Conservation (phyloP, 1,140 invertebrate species). For the Himalopsyche phryganea region DNA sequence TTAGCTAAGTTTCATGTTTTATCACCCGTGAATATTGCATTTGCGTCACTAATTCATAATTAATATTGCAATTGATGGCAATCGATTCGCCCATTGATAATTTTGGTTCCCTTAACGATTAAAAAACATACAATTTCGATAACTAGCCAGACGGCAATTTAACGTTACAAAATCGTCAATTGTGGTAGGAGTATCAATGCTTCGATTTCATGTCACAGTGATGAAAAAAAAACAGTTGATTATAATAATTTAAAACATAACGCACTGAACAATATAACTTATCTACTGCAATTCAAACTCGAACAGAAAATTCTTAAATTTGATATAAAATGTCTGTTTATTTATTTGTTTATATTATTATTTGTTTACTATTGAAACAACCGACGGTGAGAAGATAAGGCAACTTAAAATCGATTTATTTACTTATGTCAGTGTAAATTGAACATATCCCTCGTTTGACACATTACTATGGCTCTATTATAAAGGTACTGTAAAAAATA, state of each 20-base stretch:
- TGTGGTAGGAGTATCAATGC: not conserved
- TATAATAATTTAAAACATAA: not conserved
- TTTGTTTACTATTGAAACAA: conserved; percentile 34
- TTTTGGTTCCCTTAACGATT: not conserved
- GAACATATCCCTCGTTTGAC: conserved; percentile 33
- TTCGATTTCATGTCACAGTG: not conserved
- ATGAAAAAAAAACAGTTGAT: not conserved
- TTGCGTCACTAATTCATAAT: conserved; percentile 36
- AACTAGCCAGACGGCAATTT: too few species aligned
- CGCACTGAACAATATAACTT: too few species aligned
- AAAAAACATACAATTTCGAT: not conserved
- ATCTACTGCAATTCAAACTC: not conserved
- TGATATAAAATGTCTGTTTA: conserved; percentile 19
- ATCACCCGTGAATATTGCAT: conserved; percentile 37
- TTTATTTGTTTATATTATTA: conserved; percentile 1
- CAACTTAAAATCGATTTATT: conserved; percentile 35
- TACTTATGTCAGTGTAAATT: conserved; percentile 30
- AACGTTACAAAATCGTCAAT: too few species aligned
- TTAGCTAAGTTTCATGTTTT: conserved; percentile 23
- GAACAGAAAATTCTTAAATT: conserved; percentile 10
- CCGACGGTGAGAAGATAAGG: conserved; percentile 35
- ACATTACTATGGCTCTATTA: conserved; percentile 32
- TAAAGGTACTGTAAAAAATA: conserved; percentile 35
- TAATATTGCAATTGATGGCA: conserved; percentile 30
- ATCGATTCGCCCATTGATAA: conserved; percentile 5